A percentile compares a stretch with the other conserved stretches of the same genome.
These are phyloP conservation scores for Delphinus delphis DNA, from an alignment of 2,113 vertebrate genomes.

Conservation along the genomic window DNA sequence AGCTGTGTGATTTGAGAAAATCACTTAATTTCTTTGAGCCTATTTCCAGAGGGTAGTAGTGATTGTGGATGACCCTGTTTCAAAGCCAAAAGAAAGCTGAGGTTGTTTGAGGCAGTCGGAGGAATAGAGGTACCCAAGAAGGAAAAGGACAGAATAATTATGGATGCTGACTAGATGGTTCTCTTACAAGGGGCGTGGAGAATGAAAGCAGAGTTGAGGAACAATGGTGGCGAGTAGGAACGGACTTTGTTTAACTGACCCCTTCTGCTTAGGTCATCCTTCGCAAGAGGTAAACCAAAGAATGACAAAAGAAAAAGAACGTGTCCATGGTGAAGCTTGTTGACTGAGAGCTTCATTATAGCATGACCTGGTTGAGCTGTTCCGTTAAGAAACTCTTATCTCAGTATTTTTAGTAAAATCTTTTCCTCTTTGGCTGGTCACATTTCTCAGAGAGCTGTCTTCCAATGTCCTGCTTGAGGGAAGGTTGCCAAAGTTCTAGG, in stretches of 20 bases:
- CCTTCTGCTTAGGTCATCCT: background rate
- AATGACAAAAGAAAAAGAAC: background rate
- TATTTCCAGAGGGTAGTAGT: background rate
- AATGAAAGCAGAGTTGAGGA: background rate
- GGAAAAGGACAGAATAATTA: background rate
- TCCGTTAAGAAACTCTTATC: background rate
- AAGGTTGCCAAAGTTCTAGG: background rate
- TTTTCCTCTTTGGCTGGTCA: slow-evolving; percentile 23
- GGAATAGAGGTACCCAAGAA: background rate
- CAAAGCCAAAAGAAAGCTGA: background rate
- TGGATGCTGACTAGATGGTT: background rate
- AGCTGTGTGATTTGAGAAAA: background rate
- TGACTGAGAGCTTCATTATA: background rate
- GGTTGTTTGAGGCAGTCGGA: background rate
- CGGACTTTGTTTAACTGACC: background rate
- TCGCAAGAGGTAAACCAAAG: background rate
- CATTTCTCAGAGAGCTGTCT: slow-evolving; percentile 4
- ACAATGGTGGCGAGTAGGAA: background rate
- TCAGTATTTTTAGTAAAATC: slow-evolving; percentile 25
- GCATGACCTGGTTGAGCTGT: background rate
- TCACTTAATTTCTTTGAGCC: background rate
- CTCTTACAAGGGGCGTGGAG: background rate
- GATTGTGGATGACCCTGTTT: background rate
- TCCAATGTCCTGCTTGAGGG: background rate
- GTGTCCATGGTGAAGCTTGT: background rate